Evolutionary conservation across 2,797 vertebrate genomes (phyloP).

Genomic region (Spheniscus humboldti): DNA sequence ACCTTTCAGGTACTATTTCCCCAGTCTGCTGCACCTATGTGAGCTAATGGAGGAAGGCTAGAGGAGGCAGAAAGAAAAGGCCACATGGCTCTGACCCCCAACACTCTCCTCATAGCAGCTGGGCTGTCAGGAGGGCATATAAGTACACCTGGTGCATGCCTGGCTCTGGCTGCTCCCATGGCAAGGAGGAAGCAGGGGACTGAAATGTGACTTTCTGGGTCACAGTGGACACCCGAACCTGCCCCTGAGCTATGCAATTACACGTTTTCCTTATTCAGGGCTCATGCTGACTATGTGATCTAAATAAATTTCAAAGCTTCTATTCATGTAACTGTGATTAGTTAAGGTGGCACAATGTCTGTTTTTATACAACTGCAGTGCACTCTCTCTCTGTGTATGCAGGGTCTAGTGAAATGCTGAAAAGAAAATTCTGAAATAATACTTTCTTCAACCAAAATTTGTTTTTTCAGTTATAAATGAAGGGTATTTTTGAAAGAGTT

Average conservation of each 20-base stretch:
- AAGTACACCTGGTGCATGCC: not conserved
- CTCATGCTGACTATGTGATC: constrained; percentile 38
- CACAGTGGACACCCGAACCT: not conserved
- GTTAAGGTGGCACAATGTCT: not conserved
- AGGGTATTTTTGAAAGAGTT: not conserved
- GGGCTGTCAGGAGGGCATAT: not conserved
- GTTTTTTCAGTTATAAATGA: not conserved
- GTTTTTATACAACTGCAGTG: not conserved
- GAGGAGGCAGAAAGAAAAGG: not conserved
- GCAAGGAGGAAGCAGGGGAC: not conserved
- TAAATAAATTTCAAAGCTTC: constrained; percentile 43
- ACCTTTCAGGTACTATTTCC: not conserved
- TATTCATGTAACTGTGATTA: constrained; percentile 27
- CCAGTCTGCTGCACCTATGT: not conserved
- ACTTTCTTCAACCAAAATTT: not conserved
- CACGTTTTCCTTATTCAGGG: not conserved
- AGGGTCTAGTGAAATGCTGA: not conserved
- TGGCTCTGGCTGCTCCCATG: not conserved
- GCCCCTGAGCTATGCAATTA: constrained; percentile 33
- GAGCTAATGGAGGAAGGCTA: not conserved
- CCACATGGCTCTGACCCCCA: not conserved
- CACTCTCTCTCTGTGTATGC: not conserved
- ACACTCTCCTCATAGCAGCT: not conserved
- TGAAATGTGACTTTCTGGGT: constrained; percentile 38
- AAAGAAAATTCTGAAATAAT: not conserved